Evolutionary conservation across 2,113 vertebrate species (phyloP).

Genomic region (Odocoileus hemionus): DNA sequence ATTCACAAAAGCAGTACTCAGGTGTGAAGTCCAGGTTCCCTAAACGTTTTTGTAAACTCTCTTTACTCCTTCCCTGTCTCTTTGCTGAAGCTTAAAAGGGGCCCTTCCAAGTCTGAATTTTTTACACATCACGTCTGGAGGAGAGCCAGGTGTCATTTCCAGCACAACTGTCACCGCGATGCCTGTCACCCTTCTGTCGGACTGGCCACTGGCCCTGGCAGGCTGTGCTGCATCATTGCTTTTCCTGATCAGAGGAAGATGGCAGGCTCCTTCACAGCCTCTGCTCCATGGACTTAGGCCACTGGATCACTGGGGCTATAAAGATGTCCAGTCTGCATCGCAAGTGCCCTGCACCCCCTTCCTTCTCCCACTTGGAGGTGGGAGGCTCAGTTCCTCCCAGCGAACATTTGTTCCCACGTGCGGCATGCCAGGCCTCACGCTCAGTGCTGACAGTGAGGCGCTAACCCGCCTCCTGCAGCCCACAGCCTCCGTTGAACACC

Average conservation of each 20-base stretch:
- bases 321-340: neutral
- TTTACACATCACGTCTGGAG: neutral
- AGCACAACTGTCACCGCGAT: fast-evolving
- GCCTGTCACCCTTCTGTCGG: neutral
- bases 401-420: fast-evolving
- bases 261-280: neutral
- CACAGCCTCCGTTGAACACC: neutral
- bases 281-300: neutral
- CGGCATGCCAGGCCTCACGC: no score
- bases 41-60: neutral
- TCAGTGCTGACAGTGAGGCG: neutral
- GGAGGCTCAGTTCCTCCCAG: neutral
- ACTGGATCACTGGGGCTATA: fast-evolving
- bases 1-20: neutral
- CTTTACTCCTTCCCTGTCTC: no score
- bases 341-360: neutral
- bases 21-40: neutral
- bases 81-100: neutral
- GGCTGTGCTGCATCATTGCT: neutral
- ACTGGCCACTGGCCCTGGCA: neutral
- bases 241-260: neutral
- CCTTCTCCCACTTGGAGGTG: neutral
- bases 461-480: fast-evolving
- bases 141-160: neutral
- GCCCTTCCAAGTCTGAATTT: neutral